Percentiles rank a stretch among this genome's conserved stretches.
phyloP scores from a whole-genome alignment of 2,888 invertebrate genomes.

The Tenodera sinensis region DNA sequence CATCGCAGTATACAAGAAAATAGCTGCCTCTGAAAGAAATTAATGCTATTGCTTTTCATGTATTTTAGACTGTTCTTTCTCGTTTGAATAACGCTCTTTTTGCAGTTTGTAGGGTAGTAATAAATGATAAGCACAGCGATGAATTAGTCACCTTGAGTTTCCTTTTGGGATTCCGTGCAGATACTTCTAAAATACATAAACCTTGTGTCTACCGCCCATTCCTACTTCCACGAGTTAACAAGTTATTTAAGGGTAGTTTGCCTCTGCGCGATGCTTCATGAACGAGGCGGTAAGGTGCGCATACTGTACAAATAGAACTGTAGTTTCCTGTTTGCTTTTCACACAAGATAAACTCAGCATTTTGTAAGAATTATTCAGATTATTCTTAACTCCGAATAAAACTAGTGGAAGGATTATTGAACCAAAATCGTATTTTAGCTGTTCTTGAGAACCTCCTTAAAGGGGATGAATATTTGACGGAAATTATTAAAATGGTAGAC shows the following conservation, averaged over 20 bases:
- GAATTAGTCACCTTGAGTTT: not conserved
- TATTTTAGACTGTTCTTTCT: no score
- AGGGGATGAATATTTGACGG: no score
- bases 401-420: not conserved
- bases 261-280: not conserved
- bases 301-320: not conserved
- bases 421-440: not conserved
- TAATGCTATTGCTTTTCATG: no score
- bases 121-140: not conserved
- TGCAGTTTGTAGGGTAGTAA: not conserved
- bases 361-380: not conserved
- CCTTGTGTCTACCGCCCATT: not conserved
- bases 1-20: no score
- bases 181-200: not conserved
- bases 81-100: no score
- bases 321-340: not conserved
- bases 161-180: not conserved
- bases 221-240: not conserved
- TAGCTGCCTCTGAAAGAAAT: no score
- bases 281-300: not conserved
- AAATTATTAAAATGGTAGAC: no score
- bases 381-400: not conserved
- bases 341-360: not conserved
- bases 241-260: not conserved
- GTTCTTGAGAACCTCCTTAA: no score